Conservation (phyloP, 37 sponge, comb jelly and placozoan species). For the Theonella swinhoei region DNA sequence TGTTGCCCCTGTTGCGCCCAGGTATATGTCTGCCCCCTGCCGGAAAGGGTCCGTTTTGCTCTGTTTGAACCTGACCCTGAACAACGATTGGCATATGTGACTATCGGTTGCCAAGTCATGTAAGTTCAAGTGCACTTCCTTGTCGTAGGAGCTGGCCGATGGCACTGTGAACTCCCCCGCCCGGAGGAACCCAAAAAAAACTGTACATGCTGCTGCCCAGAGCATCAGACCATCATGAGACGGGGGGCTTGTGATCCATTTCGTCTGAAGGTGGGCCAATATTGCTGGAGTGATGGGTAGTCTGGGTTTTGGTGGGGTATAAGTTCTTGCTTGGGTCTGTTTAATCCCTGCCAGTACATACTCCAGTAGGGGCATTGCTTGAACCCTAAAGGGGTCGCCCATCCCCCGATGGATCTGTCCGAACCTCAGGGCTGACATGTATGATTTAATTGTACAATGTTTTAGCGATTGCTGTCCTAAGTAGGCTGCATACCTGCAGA, state of each 20-base stretch:
- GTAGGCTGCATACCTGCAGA: neutral
- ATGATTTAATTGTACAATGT: neutral
- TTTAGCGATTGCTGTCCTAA: neutral
- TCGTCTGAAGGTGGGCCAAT: too few species aligned
- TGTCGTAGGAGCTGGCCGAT: neutral
- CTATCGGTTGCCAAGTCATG: too few species aligned
- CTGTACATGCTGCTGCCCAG: too few species aligned
- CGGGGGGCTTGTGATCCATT: neutral
- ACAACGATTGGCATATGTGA: too few species aligned
- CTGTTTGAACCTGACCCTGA: neutral
- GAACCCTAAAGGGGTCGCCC: neutral
- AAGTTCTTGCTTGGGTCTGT: neutral
- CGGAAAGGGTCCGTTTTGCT: constrained; percentile 33
- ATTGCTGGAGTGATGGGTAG: neutral
- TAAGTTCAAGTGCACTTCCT: too few species aligned
- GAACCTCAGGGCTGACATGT: neutral
- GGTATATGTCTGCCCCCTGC: neutral
- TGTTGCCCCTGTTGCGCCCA: neutral
- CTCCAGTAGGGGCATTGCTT: neutral
- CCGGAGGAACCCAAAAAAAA: too few species aligned
- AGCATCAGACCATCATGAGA: neutral
- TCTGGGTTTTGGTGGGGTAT: neutral
- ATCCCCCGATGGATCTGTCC: neutral
- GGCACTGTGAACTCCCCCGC: too few species aligned
- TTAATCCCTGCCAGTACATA: neutral